Conservation (phyloP, 2,113 vertebrate species). For the Chionomys nivalis region DNA sequence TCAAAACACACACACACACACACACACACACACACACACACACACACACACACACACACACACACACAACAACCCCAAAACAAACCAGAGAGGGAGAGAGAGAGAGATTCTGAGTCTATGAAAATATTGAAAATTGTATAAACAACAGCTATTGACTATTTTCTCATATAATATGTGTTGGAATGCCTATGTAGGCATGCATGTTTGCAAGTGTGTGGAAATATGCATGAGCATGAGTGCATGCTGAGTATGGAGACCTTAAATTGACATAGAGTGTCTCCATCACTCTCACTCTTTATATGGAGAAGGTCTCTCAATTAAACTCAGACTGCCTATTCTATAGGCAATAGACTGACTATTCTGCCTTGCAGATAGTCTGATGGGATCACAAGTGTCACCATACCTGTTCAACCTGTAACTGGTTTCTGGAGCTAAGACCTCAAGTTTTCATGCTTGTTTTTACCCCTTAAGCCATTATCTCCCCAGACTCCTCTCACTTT, state of each 20-base stretch:
- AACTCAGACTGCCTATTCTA: neutral
- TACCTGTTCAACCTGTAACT: neutral
- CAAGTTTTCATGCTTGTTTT: neutral
- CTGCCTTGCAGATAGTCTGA: neutral
- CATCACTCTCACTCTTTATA: neutral
- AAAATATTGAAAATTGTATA: neutral
- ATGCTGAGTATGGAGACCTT: neutral
- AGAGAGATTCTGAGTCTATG: neutral
- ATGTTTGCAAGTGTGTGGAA: neutral
- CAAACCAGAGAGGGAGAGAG: no score
- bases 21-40: neutral
- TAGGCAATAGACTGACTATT: no score
- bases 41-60: neutral
- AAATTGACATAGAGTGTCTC: neutral
- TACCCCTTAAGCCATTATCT: no score
- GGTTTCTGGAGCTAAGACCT: neutral
- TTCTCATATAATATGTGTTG: neutral
- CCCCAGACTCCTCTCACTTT: neutral
- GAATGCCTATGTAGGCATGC: neutral
- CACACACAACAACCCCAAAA: no score
- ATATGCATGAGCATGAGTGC: neutral
- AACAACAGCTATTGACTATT: constrained; percentile 6
- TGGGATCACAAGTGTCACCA: neutral
- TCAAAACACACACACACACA: neutral
- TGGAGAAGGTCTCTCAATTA: neutral